phyloP scores from a whole-genome alignment of 2,888 invertebrate genomes.

The Cosmia trapezina region DNA sequence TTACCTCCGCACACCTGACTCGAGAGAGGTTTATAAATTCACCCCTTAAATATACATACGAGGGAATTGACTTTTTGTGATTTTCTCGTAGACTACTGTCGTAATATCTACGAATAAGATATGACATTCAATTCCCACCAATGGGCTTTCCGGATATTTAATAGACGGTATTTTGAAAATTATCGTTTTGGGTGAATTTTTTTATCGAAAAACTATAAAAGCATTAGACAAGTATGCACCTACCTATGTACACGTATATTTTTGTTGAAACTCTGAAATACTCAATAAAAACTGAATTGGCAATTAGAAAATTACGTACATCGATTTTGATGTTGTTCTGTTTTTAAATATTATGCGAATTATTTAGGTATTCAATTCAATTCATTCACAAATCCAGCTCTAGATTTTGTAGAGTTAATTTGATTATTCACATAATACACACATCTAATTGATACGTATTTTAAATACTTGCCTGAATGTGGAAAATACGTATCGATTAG shows the following conservation, averaged over 20 bases:
- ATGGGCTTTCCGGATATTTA: not conserved
- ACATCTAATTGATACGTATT: not conserved
- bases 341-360: not conserved
- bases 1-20: slow-evolving; percentile 59
- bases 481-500: no score
- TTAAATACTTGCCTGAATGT: not conserved
- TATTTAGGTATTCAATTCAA: not conserved
- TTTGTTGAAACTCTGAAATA: not conserved
- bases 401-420: no score
- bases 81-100: slow-evolving; percentile 41
- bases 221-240: not conserved
- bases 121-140: slow-evolving; percentile 37
- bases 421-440: no score
- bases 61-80: slow-evolving; percentile 49
- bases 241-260: not conserved
- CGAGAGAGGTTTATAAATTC: slow-evolving; percentile 54
- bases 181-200: not conserved
- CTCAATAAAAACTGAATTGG: not conserved
- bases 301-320: not conserved
- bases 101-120: slow-evolving; percentile 29
- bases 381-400: not conserved
- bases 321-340: not conserved
- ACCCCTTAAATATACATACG: slow-evolving; percentile 56
- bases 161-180: not conserved
- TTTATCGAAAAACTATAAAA: no score